A percentile compares a stretch with the other conserved stretches of the same genome.
phyloP scores from a whole-genome alignment of 2,888 invertebrate species.

The Idaea dimidiata region DNA sequence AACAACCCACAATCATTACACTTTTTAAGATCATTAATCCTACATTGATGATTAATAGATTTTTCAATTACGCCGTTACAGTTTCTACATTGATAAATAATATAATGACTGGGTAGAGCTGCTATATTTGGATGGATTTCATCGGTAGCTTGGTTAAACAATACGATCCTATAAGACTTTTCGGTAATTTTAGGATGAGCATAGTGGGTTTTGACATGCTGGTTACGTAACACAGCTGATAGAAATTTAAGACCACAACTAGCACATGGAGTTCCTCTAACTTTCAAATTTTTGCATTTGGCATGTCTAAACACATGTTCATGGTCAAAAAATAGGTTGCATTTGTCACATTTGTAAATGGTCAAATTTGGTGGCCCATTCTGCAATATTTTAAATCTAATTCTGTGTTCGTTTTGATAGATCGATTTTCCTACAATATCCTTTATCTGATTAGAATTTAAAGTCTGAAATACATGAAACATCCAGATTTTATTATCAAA shows the following conservation, averaged over 20 bases:
- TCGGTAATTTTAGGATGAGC: conserved; percentile 24
- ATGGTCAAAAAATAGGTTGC: conserved; percentile 47
- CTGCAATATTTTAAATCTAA: conserved; percentile 55
- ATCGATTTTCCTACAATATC: conserved; percentile 47
- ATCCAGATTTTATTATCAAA: conserved; percentile 49
- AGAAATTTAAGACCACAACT: conserved; percentile 49
- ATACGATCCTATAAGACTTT: conserved; percentile 48
- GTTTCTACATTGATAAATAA: conserved; percentile 58
- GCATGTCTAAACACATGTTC: conserved; percentile 43
- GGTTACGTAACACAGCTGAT: conserved; percentile 34
- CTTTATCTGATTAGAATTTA: conserved; percentile 32
- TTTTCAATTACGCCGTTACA: conserved; percentile 51
- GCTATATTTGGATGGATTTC: conserved; percentile 39
- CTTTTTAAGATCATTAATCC: conserved; percentile 34
- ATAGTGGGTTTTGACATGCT: conserved; percentile 52
- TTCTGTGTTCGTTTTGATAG: conserved; percentile 54
- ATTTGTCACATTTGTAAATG: conserved; percentile 57
- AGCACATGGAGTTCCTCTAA: conserved; percentile 46
- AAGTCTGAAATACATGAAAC: conserved; percentile 48
- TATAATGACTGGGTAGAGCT: conserved; percentile 34
- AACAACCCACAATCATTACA: conserved; percentile 54
- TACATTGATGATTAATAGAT: conserved; percentile 44
- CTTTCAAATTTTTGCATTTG: conserved; percentile 37
- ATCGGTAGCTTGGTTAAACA: conserved; percentile 51
- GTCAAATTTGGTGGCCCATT: conserved; percentile 41